Base-by-base conservation (phyloP, 2,113 vertebrate genomes). In the Bujurquina vittata region DNA sequence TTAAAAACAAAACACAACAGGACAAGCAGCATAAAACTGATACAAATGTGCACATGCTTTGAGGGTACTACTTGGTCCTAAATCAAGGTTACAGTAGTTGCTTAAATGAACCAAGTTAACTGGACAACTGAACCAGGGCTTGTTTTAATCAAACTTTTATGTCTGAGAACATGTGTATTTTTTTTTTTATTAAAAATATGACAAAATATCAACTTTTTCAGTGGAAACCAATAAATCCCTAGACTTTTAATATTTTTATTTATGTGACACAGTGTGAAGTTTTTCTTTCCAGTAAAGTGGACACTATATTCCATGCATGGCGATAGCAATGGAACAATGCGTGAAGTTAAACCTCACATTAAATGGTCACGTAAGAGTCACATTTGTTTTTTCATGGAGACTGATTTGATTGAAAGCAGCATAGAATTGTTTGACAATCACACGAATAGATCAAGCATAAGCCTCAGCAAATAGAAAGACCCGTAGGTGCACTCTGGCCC, bases 401-500 rank as follows among this genome's bases (percentile, higher is more conserved):
- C 46, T 77, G 87, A 80, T 69, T 22, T 90, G 90, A 94, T 86
- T 92, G 93, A 93, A 91, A 81, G 88, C 88, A 74, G 85, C 18
- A 90, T 81, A 85, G 88, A 93, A 83, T 8, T 22, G 78, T 72
- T 63, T 23, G 75, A 93, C 90, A 92, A 87, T 86, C 75, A 35
- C 60, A 69, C 80, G 84, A 78, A 86, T 73, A 91, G 83, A 90
- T 88, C 58, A 56, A 73, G 67, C 80, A 90, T 91, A 90, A 93
- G 86, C 87, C 79, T 23, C 2, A 29, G 59, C 46, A 77, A 90
- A 89, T 86, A 88, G 83, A 88, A 88, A 78, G 80, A 84, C 73
- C 82, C 61, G 35, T 62, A 77, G 79, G 75, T 92, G 93, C 85
- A 83, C 89, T 92, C 85, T 91, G 92, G 92, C 89, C 91, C 82